Evolutionary conservation across 2,888 invertebrate species (phyloP).

Genomic region (Chloroclysta siterata): DNA sequence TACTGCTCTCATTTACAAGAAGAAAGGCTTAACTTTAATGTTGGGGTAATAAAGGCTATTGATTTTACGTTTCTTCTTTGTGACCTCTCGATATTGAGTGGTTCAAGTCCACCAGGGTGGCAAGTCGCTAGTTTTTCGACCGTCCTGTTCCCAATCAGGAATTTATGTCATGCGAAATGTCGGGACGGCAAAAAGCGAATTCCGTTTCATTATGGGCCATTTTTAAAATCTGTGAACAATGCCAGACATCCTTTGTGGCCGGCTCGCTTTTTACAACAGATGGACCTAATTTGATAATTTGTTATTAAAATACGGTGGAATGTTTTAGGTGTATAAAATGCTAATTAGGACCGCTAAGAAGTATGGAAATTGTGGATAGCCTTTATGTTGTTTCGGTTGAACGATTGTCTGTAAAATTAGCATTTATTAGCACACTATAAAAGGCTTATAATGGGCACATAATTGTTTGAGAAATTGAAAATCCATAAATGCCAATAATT

Average conservation of each 20-base stretch:
- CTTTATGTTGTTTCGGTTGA: conserved; percentile 26
- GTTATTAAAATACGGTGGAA: conserved; percentile 65
- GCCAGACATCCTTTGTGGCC: conserved; percentile 76
- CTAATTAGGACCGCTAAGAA: conserved; percentile 51
- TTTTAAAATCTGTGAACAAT: conserved; percentile 85
- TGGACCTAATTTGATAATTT: conserved; percentile 82
- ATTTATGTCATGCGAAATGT: conserved; percentile 79
- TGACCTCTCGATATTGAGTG: conserved; percentile 63
- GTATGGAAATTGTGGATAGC: conserved; percentile 34
- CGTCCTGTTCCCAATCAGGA: conserved; percentile 64
- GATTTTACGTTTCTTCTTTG: conserved; percentile 56
- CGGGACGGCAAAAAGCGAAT: conserved; percentile 71
- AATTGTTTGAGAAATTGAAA: conserved; percentile 5
- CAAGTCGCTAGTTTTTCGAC: conserved; percentile 72
- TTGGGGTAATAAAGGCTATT: conserved; percentile 51
- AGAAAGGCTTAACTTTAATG: conserved; percentile 64
- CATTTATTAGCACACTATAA: conserved; percentile 20
- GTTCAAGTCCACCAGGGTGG: conserved; percentile 70
- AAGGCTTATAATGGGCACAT: conserved; percentile 6
- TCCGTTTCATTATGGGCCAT: conserved; percentile 84
- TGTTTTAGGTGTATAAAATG: conserved; percentile 40
- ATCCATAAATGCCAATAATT: conserved; percentile 5
- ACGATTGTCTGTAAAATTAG: conserved; percentile 14
- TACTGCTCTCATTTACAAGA: conserved; percentile 58
- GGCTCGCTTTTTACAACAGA: conserved; percentile 66